phyloP scores from a whole-genome alignment of 2,113 vertebrate genomes.

The Neoarius graeffei region DNA sequence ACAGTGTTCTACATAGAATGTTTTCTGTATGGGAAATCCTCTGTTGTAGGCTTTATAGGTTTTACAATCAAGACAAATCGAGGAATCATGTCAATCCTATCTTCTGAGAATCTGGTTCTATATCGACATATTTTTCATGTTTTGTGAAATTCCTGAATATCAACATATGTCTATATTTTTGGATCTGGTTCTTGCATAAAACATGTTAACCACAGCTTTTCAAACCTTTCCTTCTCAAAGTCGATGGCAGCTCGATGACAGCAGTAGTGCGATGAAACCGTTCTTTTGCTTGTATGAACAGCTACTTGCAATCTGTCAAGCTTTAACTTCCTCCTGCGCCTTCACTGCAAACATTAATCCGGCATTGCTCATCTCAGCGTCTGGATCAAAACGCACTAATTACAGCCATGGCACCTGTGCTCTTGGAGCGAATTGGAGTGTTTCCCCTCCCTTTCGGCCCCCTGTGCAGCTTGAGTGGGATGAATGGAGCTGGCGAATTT shows the following conservation, averaged over 20 bases:
- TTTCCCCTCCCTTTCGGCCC: constrained; percentile 38
- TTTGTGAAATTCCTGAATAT: not conserved
- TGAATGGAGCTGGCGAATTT: constrained; percentile 40
- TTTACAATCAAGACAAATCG: not conserved
- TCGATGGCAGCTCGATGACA: not conserved
- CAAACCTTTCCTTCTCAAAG: not conserved
- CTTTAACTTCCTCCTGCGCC: not conserved
- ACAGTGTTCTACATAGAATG: not conserved
- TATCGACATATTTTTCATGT: not conserved
- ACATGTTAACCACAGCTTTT: not conserved
- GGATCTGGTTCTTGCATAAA: not conserved
- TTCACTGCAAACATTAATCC: constrained; percentile 28
- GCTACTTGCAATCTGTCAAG: not conserved
- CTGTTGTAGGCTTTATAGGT: not conserved
- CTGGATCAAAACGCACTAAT: constrained; percentile 26
- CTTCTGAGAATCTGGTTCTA: not conserved
- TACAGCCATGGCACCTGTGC: constrained; percentile 19
- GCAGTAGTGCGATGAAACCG: not conserved
- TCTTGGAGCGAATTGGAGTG: constrained; percentile 34
- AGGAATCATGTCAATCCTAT: not conserved
- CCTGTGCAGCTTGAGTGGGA: constrained; percentile 52
- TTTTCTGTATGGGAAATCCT: not conserved
- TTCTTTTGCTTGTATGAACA: not conserved
- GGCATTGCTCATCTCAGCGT: constrained; percentile 10
- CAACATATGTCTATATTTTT: not conserved